Conservation (phyloP, 2,888 invertebrate species). For the Drosophila prostipennis region DNA sequence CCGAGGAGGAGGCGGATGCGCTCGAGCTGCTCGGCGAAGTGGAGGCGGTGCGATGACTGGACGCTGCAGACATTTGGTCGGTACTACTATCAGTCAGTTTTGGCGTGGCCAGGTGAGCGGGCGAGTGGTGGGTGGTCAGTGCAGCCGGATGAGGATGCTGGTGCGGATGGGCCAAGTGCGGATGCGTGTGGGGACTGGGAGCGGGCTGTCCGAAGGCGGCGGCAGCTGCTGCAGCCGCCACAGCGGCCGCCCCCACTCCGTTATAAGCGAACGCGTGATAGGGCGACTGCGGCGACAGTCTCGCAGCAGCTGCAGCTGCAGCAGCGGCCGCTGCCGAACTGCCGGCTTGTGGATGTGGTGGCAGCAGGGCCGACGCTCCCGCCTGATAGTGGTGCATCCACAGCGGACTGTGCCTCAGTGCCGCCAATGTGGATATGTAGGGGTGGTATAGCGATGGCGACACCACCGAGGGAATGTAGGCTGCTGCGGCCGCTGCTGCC, state of each 20-base stretch:
- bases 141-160: conserved; percentile 62
- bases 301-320: conserved; percentile 78
- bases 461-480: conserved; percentile 83
- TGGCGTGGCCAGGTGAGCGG: conserved; percentile 71
- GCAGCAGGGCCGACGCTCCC: conserved; percentile 79
- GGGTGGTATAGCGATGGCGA: conserved; percentile 82
- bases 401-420: conserved; percentile 84
- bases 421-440: conserved; percentile 83
- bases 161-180: conserved; percentile 62
- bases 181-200: conserved; percentile 47
- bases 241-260: conserved; percentile 79
- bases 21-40: conserved; percentile 65
- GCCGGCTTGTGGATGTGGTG: conserved; percentile 64
- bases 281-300: conserved; percentile 84
- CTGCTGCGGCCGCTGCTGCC: conserved; percentile 81
- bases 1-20: conserved; percentile 54
- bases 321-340: conserved; percentile 13
- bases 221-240: conserved; percentile 77
- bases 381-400: conserved; percentile 85
- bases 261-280: conserved; percentile 82
- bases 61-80: conserved; percentile 71
- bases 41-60: conserved; percentile 71
- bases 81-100: conserved; percentile 78
- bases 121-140: conserved; percentile 53
- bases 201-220: conserved; percentile 72